Base-by-base conservation (phyloP, 2,113 vertebrate genomes). In the Daubentonia madagascariensis region DNA sequence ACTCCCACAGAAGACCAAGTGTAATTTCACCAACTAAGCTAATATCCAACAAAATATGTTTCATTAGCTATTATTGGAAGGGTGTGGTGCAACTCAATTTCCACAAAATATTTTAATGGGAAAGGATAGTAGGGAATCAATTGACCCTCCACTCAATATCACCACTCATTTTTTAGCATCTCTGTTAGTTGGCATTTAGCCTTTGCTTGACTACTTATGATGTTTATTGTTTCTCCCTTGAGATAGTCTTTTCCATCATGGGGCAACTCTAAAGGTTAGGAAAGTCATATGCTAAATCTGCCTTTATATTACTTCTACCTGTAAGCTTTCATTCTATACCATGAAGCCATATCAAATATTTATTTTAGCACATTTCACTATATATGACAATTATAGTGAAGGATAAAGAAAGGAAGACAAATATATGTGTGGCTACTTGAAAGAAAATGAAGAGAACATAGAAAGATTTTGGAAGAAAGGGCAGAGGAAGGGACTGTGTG, bases 21-120 rank as follows among this genome's bases (percentile, higher is more conserved):
- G 2, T 94, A 96, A 92, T 91, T 96, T 96, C 22, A 93, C 30
- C 43, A 95, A 7, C 9, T 86, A 83, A 32, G 32, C 25, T 81
- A 72, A 87, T 65, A 79, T 80, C 50, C 30, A 89, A 54, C 79
- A 81, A 92, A 85, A 92, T 81, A 45, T 0, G 0, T 91, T 95
- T 84, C 9, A 78, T 89, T 89, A 93, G 28, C 11, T 68, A 86
- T 91, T 37, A 96, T 85, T 95, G 57, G 16, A 8, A 83, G 8
- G 14, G 7, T 85, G 11, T 67, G 2, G 8, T 65, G 3, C 48
- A 83, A 25, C 28, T 83, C 23, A 85, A 81, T 93, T 88, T 89
- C 30, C 16, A 63, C 7, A 70, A 94, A 92, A 85, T 14, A 85
- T 89, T 93, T 93, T 96, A 50, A 8, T 78, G 43, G 70, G 25